A percentile compares a stretch with the other conserved stretches of the same genome.
phyloP scores from a whole-genome alignment of 2,888 invertebrate genomes.

The Teinopalpus imperialis region DNA sequence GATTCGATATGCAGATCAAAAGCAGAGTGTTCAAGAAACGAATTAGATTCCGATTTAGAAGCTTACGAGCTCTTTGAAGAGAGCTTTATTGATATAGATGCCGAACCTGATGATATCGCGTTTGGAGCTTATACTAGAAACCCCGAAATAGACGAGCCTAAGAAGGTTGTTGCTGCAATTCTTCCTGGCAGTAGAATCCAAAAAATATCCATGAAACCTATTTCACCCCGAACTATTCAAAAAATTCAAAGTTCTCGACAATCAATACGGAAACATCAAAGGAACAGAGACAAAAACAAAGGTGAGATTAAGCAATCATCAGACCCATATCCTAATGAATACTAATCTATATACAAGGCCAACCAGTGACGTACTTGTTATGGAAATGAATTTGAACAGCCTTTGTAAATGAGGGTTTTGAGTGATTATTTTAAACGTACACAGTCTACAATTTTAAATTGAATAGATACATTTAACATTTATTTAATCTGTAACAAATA shows the following conservation, averaged over 20 bases:
- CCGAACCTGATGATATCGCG: conserved; percentile 57
- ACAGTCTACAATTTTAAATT: too few relatives aligned
- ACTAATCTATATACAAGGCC: conserved; percentile 16
- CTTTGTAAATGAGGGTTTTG: conserved; percentile 16
- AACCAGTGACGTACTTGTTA: conserved; percentile 16
- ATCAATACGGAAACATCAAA: conserved; percentile 51
- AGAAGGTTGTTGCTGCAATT: conserved; percentile 60
- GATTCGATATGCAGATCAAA: conserved; percentile 63
- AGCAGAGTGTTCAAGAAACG: conserved; percentile 59
- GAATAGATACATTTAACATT: too few relatives aligned
- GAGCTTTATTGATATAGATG: conserved; percentile 69
- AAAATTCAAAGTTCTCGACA: conserved; percentile 51
- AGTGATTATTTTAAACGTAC: conserved; percentile 8
- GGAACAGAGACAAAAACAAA: conserved; percentile 47
- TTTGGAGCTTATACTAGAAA: conserved; percentile 52
- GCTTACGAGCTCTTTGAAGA: conserved; percentile 72
- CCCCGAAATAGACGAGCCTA: conserved; percentile 62
- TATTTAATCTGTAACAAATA: too few relatives aligned
- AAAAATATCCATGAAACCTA: conserved; percentile 59
- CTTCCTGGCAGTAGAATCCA: conserved; percentile 73
- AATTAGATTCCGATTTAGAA: conserved; percentile 69
- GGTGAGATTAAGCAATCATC: conserved; percentile 40
- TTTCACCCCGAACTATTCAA: conserved; percentile 50
- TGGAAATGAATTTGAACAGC: conserved; percentile 15
- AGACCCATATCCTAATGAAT: conserved; percentile 14